Conservation (phyloP, 1,140 invertebrate species). For the Bursaphelenchus mucronatus region DNA sequence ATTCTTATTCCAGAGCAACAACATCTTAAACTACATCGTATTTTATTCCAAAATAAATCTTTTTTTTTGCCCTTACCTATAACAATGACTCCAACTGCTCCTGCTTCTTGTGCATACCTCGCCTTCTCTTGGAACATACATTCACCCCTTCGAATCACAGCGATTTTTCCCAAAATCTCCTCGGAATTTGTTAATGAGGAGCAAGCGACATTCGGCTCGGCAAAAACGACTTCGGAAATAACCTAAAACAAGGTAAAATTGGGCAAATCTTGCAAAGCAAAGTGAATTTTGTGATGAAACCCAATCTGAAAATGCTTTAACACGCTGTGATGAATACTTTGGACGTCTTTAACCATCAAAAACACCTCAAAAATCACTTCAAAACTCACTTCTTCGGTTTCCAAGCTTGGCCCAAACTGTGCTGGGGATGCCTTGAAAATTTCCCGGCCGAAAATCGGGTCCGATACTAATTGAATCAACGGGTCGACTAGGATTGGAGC, state of each 20-base stretch:
- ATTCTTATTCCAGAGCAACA: too few species aligned
- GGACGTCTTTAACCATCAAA: slow-evolving; percentile 15
- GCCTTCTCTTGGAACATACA: slow-evolving; percentile 94
- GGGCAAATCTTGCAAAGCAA: too few species aligned
- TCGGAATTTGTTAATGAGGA: slow-evolving; percentile 67
- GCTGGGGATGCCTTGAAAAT: slow-evolving; percentile 76
- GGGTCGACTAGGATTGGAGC: slow-evolving; percentile 22
- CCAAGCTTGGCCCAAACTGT: slow-evolving; percentile 79
- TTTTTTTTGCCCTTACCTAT: slow-evolving; percentile 64
- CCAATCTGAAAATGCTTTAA: too few species aligned
- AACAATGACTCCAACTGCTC: slow-evolving; percentile 79
- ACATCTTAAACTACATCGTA: too few species aligned
- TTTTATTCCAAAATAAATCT: slow-evolving; percentile 8
- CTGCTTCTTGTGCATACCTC: slow-evolving; percentile 72
- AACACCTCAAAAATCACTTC: slow-evolving; percentile 21
- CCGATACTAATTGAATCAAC: slow-evolving; percentile 40
- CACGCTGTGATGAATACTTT: background rate
- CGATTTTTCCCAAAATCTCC: slow-evolving; percentile 72
- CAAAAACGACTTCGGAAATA: slow-evolving; percentile 67
- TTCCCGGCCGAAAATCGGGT: slow-evolving; percentile 53
- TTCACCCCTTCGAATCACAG: slow-evolving; percentile 76
- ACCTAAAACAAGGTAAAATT: slow-evolving; percentile 38
- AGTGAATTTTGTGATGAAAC: too few species aligned
- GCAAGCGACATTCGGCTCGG: slow-evolving; percentile 72
- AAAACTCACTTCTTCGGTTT: slow-evolving; percentile 51